Conservation (phyloP, 2,113 vertebrate species). For the Nyctereutes procyonoides region DNA sequence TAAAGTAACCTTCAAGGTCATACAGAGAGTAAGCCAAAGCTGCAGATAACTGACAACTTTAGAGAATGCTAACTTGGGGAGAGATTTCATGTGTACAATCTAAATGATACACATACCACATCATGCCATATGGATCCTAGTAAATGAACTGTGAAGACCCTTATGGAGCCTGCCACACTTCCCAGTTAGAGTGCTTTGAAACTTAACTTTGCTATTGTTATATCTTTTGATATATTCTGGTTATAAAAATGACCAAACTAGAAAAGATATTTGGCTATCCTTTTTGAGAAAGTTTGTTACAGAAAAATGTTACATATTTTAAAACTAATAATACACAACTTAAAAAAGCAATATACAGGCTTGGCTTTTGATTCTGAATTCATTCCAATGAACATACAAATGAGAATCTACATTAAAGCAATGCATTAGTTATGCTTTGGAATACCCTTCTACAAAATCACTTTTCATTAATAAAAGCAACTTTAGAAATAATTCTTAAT, state of each 20-base stretch:
- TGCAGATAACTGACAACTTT: background rate
- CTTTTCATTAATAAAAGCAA: background rate
- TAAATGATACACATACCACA: background rate
- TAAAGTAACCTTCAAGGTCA: slow-evolving; percentile 29
- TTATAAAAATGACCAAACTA: background rate
- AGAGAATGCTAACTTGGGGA: background rate
- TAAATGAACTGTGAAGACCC: background rate
- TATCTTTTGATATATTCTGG: background rate
- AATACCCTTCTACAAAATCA: background rate
- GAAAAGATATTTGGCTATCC: background rate
- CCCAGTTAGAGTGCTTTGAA: background rate
- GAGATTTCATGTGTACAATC: background rate
- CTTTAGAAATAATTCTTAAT: background rate
- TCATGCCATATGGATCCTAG: background rate
- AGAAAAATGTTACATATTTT: background rate
- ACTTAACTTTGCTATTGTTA: background rate
- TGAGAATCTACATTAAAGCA: background rate
- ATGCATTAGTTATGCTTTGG: background rate
- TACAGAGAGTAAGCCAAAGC: slow-evolving; percentile 11
- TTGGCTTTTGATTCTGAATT: background rate
- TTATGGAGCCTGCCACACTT: background rate
- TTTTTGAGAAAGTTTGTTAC: background rate
- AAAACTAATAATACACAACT: background rate
- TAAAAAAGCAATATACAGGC: background rate
- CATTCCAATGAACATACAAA: background rate